Percentiles rank a stretch among this genome's conserved stretches.
These are phyloP conservation scores for Myiagra hebetior DNA, from an alignment of 2,113 vertebrate genomes.

Conservation along the genomic window DNA sequence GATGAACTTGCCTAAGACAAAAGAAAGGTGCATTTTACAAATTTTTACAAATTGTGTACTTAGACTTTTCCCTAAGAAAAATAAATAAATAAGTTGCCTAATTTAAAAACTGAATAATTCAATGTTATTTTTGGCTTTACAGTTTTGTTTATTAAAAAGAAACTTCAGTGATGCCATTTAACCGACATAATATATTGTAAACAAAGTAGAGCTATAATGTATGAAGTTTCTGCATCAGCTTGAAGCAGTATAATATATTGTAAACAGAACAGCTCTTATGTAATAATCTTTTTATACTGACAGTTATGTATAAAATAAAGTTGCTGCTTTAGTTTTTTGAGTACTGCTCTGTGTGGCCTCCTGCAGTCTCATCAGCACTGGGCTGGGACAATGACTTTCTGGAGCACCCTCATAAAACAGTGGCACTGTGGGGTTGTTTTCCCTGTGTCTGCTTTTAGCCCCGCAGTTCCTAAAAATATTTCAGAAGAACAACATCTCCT, in stretches of 20 bases:
- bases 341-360: background rate
- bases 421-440: background rate
- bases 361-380: fast-evolving
- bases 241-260: conserved; percentile 80
- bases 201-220: conserved; percentile 67
- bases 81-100: background rate
- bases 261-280: conserved; percentile 72
- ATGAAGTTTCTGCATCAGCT: conserved; percentile 70
- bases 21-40: background rate
- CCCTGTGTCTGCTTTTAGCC: background rate
- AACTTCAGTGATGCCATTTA: conserved; percentile 55
- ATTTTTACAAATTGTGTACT: background rate
- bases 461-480: background rate
- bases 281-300: conserved; percentile 78
- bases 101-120: background rate
- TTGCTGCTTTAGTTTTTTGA: conserved; percentile 68
- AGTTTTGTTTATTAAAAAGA: conserved; percentile 50
- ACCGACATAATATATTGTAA: conserved; percentile 72
- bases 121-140: background rate
- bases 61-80: conserved; percentile 11
- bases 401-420: background rate
- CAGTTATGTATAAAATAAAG: conserved; percentile 75
- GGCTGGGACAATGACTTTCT: fast-evolving
- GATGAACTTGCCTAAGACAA: background rate
- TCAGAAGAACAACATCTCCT: background rate